A percentile compares a stretch with the other conserved stretches of the same genome.
These are phyloP conservation scores for Acronicta leporina DNA, from an alignment of 2,888 invertebrate genomes.

Conservation along the genomic window DNA sequence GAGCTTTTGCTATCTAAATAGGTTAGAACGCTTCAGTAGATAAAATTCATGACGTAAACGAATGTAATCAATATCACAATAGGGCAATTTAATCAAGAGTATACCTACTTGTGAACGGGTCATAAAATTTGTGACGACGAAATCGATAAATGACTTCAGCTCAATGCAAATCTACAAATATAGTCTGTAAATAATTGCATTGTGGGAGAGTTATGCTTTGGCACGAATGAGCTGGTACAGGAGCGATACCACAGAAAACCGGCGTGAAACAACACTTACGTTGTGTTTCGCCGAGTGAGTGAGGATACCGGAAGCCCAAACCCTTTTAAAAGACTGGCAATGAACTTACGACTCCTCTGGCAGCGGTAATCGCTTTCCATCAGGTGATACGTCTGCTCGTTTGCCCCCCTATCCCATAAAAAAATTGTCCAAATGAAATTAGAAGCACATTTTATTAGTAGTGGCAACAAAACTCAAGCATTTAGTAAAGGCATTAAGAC, in stretches of 20 bases:
- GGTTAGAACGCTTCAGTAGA: conserved; percentile 23
- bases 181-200: too few relatives aligned
- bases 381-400: too few relatives aligned
- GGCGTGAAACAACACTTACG: too few relatives aligned
- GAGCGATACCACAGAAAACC: too few relatives aligned
- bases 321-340: too few relatives aligned
- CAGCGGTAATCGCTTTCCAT: too few relatives aligned
- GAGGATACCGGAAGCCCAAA: too few relatives aligned
- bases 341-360: too few relatives aligned
- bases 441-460: background rate
- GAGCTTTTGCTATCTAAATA: conserved; percentile 24
- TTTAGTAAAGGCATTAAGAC: conserved; percentile 12
- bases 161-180: background rate
- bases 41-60: conserved; percentile 34
- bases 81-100: conserved; percentile 17
- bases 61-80: conserved; percentile 37
- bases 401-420: too few relatives aligned
- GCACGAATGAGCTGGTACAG: too few relatives aligned
- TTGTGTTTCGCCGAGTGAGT: too few relatives aligned
- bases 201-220: too few relatives aligned
- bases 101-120: conserved; percentile 8
- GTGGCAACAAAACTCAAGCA: conserved; percentile 1
- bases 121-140: conserved; percentile 6
- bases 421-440: background rate
- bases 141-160: background rate